phyloP scores from a whole-genome alignment of 2,113 vertebrate genomes.

The Pseudorasbora parva region DNA sequence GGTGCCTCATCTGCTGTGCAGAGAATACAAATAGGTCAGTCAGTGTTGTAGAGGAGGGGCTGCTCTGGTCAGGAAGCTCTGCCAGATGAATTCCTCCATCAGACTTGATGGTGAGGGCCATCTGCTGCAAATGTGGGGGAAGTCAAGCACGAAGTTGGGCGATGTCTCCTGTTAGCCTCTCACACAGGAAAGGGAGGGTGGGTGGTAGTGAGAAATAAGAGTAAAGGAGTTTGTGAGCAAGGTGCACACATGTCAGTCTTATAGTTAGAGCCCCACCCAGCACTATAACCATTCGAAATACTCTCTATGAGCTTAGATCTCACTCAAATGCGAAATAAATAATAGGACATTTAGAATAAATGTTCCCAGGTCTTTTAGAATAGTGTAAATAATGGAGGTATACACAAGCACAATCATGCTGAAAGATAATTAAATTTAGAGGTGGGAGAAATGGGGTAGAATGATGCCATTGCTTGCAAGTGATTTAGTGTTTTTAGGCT shows the following conservation, averaged over 20 bases:
- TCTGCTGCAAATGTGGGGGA: constrained; percentile 79
- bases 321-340: not conserved
- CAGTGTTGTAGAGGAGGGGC: constrained; percentile 74
- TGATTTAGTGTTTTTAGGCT: constrained; percentile 20
- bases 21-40: constrained; percentile 85
- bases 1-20: constrained; percentile 82
- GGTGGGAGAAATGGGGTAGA: not conserved
- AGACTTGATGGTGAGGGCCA: constrained; percentile 80
- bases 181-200: constrained; percentile 47
- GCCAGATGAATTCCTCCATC: constrained; percentile 82
- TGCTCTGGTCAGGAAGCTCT: constrained; percentile 74
- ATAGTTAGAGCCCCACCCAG: not conserved
- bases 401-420: not conserved
- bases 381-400: constrained; percentile 11
- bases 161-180: constrained; percentile 50
- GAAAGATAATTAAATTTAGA: constrained; percentile 1
- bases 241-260: not conserved
- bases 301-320: not conserved
- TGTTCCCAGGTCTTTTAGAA: too few species aligned
- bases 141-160: constrained; percentile 71
- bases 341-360: not conserved
- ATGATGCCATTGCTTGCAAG: constrained; percentile 18
- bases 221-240: constrained; percentile 17
- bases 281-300: not conserved
- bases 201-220: not conserved